Evolutionary conservation across 1,140 invertebrate genomes (phyloP), one percentile per base, ranked within the genome.

Genomic region (Eufriesea mexicana): DNA sequence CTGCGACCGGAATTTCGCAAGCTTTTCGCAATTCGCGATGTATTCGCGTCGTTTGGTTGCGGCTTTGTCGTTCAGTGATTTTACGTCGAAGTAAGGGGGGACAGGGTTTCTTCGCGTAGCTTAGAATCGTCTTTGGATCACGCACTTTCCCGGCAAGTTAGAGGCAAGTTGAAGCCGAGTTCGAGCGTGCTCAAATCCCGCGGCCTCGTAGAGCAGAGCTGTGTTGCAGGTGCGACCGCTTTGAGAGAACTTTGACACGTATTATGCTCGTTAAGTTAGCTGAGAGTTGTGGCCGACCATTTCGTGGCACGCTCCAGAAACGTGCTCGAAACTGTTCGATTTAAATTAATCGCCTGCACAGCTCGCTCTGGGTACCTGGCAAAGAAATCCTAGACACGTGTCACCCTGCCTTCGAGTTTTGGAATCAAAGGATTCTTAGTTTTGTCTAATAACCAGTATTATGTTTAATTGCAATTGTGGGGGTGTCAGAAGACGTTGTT

Each of bases 221-320:
- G 78, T 86, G 86, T 68, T 85, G 85, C 83, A 87, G 86, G 81
- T 83, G 83, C 74, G 62, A 62, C 72, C 67, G 74, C 79, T 89
- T 88, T 88, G 75, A 82, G 83, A 82, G 75, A 91, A 91, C 87
- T 91, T 91, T 86, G 91, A 91, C 86, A 85, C 87, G 87, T 90
- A 91, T 91, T 91, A 90, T 89, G 85, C 89, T 92, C 87, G 90
- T 91, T 91, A 91, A 89, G 88, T 90, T 87, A 76, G 77, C 84
- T 74, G 61, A 61, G 35, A 76, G 64, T 67, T 74, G 45, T 62
- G 72, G 57, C 55, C n/a, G 62, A 66, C 76, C 71, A 68, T 42
- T 78, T 74, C 73, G 73, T 55, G 47, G 23, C 73, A 64, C 64
- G 62, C 64, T 79, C 25, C 75, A 61, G 73, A 79, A 86, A 83